A percentile compares a stretch with the other conserved stretches of the same genome.
These are phyloP conservation scores for Noctilio leporinus DNA, from an alignment of 2,113 vertebrate species.

Conservation along the genomic window DNA sequence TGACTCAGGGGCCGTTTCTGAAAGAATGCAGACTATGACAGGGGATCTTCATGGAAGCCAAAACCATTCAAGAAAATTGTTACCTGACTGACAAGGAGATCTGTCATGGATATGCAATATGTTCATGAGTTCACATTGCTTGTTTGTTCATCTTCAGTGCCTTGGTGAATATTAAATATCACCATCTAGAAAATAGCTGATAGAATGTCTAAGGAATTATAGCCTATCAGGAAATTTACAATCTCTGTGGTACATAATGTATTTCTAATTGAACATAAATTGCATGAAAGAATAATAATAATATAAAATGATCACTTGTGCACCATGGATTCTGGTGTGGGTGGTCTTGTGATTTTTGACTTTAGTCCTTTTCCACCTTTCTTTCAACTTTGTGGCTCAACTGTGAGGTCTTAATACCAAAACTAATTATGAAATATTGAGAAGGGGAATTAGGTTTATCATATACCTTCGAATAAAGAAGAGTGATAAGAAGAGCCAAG, in stretches of 20 bases:
- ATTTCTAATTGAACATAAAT: constrained; percentile 60
- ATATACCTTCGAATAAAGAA: neutral
- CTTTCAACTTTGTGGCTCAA: constrained; percentile 70
- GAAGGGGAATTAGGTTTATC: constrained; percentile 61
- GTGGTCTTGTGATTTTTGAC: constrained; percentile 64
- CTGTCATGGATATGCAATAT: neutral
- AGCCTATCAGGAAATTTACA: constrained; percentile 54
- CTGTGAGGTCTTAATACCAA: constrained; percentile 68
- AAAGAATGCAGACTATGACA: neutral
- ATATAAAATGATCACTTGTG: constrained; percentile 38
- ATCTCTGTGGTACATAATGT: constrained; percentile 51
- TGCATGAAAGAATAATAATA: constrained; percentile 36
- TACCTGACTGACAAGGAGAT: neutral
- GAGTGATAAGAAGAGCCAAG: neutral
- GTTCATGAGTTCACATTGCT: neutral
- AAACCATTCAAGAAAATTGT: neutral
- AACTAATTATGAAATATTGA: constrained; percentile 68
- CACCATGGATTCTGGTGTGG: constrained; percentile 52
- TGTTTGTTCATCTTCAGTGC: neutral
- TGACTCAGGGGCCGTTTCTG: neutral
- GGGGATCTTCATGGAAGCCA: neutral
- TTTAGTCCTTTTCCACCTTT: constrained; percentile 68
- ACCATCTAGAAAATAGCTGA: neutral
- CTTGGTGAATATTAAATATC: neutral
- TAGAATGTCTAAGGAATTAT: constrained; percentile 43